Evolutionary conservation across 2,888 invertebrate species (phyloP), one percentile per base, ranked within the genome.

Genomic region (Stegophylla sp.): DNA sequence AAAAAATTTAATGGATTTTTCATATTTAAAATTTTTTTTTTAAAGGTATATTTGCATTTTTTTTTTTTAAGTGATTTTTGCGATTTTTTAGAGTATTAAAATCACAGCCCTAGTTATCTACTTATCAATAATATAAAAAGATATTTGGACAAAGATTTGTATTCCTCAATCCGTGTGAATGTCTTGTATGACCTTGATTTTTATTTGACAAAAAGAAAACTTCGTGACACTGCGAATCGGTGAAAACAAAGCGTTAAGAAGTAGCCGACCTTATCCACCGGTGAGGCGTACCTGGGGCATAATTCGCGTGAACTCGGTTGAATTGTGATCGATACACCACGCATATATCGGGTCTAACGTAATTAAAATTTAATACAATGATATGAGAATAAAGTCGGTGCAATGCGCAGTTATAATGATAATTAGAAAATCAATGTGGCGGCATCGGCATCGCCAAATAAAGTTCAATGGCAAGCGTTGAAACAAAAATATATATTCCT

Each of bases 361-460:
- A 77, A 77, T 77, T 77, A 77, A 77, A 59, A 77, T 69, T 63
- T 69, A 51, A 51, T 79, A 71, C 79, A 79, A 79, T 79, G 79
- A 71, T 69, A 71, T 13, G 48, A 77, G 66, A 66, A 76, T 59
- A 45, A 77, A 69, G 34, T 48, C 43, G 5, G 28, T 69, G 59
- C 45, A 34, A 69, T 71, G 48, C 51, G 28, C 69, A 59, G 69
- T 79, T 79, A 61, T 71, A 48, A 48, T 3, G 7, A 2, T 69
- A 77, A 77, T 77, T 69, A 59, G 45, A 71, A 63, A 20, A 23
- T 20, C 20, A 51, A 75, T n/a, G 23, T 17, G 48, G 45, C 79
- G 69, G 61, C 61, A 17, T 23, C 79, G 69, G 61, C 61, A 17
- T 23, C 20, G 48, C 23, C 43, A n/a, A 64, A 61, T 56, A 71